Conservation (phyloP, 2,888 invertebrate species). For the Cheilosia vernalis region DNA sequence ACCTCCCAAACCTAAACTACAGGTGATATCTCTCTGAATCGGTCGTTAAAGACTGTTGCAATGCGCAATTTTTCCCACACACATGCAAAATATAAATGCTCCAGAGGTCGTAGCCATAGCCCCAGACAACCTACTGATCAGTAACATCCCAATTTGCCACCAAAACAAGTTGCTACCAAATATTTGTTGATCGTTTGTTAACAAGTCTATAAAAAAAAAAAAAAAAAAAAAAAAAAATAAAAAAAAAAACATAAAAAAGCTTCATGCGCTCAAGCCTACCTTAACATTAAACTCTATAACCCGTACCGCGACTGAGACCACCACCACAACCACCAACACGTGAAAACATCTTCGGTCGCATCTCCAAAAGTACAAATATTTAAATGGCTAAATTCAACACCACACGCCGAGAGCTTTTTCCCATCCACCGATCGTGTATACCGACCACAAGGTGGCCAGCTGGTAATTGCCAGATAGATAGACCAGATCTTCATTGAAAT, state of each 20-base stretch:
- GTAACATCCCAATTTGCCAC: constrained; percentile 68
- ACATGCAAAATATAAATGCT: constrained; percentile 23
- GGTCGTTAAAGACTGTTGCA: constrained; percentile 61
- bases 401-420: constrained; percentile 56
- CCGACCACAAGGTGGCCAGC: constrained; percentile 67
- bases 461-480: constrained; percentile 76
- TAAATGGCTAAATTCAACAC: constrained; percentile 47
- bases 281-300: constrained; percentile 82
- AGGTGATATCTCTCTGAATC: constrained; percentile 41
- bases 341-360: constrained; percentile 55
- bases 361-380: constrained; percentile 63
- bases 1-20: constrained; percentile 41
- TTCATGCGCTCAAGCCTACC: constrained; percentile 78
- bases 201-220: constrained; percentile 39
- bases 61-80: constrained; percentile 60
- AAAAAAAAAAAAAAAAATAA: constrained; percentile 16
- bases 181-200: constrained; percentile 57
- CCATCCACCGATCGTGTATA: constrained; percentile 31
- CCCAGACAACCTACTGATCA: constrained; percentile 59
- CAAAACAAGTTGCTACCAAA: constrained; percentile 61
- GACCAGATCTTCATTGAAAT: constrained; percentile 77
- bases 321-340: constrained; percentile 42
- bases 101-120: constrained; percentile 60
- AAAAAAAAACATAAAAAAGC: constrained; percentile 36
- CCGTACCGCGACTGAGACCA: constrained; percentile 72